Evolutionary conservation across 2,888 invertebrate genomes (phyloP).

Genomic region (Diaprepes abbreviatus): DNA sequence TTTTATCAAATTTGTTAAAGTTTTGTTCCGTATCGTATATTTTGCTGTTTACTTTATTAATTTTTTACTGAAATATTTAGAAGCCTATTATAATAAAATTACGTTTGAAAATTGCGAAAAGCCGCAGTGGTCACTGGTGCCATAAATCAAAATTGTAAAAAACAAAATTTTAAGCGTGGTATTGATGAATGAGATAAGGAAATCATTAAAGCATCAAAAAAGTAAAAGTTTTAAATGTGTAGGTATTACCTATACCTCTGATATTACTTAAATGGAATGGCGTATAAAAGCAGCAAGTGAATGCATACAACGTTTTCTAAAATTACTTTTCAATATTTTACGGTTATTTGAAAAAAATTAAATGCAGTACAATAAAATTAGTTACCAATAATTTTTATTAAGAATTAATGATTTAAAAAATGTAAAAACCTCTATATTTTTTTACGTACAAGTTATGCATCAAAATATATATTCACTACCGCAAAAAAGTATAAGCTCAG

Average conservation of each 20-base stretch:
- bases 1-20: no score
- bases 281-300: conserved; percentile 4
- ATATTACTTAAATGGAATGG: conserved; percentile 38
- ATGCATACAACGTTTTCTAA: not conserved
- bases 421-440: no score
- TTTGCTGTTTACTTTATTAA: not conserved
- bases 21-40: no score
- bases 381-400: no score
- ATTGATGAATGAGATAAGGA: conserved; percentile 39
- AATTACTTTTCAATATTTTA: conserved; percentile 7
- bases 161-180: conserved; percentile 23
- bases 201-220: conserved; percentile 42
- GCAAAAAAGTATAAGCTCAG: no score
- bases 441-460: no score
- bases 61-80: not conserved
- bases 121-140: conserved; percentile 29
- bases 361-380: no score
- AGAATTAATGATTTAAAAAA: no score
- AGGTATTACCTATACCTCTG: not conserved
- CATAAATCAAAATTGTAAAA: conserved; percentile 26
- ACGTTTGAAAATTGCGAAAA: conserved; percentile 23
- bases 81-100: conserved; percentile 3
- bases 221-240: conserved; percentile 44
- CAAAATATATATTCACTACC: no score
- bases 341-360: no score